Percentiles rank a stretch among this genome's conserved stretches.
Conservation (phyloP, 2,888 invertebrate genomes). For the Punctoribates punctum region DNA sequence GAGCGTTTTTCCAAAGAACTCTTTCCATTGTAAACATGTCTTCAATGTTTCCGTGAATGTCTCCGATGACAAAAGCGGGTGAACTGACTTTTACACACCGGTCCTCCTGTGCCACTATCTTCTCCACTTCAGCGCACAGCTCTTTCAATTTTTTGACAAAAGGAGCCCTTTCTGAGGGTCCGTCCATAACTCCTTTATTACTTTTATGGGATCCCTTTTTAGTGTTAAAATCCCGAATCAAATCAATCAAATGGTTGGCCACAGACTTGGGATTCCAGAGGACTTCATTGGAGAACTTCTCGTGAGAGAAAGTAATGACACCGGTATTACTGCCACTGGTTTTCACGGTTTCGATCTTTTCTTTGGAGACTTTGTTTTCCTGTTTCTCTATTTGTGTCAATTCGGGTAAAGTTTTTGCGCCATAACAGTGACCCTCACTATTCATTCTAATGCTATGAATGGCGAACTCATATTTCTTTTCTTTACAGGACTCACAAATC, state of each 20-base stretch:
- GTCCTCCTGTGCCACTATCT: background rate
- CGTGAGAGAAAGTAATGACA: background rate
- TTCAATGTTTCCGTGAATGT: conserved; percentile 69
- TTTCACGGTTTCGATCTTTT: background rate
- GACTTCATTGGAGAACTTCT: conserved; percentile 18
- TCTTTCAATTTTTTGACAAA: background rate
- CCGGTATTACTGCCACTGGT: background rate
- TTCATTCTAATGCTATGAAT: conserved; percentile 61
- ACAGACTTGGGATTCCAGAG: conserved; percentile 32
- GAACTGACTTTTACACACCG: conserved; percentile 54
- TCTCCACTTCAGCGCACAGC: background rate
- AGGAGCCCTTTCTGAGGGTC: background rate
- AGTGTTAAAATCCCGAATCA: background rate
- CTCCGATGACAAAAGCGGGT: conserved; percentile 64
- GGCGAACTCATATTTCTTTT: conserved; percentile 53
- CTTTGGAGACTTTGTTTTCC: background rate
- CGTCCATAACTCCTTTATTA: conserved; percentile 20
- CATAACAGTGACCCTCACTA: conserved; percentile 55
- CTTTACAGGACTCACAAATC: conserved; percentile 24
- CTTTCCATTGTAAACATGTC: conserved; percentile 67
- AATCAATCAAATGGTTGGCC: conserved; percentile 24
- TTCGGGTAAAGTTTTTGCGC: background rate
- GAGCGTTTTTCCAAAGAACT: conserved; percentile 67
- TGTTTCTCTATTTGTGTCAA: background rate
- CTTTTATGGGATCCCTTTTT: conserved; percentile 26